Percentiles rank a stretch among this genome's conserved stretches.
Evolutionary conservation across 37 sponge, comb jelly and placozoan species (phyloP).

Genomic region (Halichondria panicea): DNA sequence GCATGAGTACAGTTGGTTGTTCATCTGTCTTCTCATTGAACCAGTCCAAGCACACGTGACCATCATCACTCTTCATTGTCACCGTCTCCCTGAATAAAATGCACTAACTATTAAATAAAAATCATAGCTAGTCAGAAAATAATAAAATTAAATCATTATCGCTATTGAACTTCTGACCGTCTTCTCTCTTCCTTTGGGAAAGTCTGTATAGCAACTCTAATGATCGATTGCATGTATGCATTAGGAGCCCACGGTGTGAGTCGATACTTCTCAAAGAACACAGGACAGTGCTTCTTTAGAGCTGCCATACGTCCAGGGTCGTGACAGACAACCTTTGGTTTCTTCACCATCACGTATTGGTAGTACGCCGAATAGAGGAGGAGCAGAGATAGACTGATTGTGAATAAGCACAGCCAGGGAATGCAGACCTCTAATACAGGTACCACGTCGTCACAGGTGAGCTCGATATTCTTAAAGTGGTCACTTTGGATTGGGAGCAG

Average conservation of each 20-base stretch:
- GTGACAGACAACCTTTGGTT: constrained; percentile 43
- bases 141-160: background rate
- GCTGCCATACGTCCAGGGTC: constrained; percentile 6
- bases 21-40: constrained; percentile 19
- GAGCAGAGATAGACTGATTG: too few relatives aligned
- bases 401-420: too few relatives aligned
- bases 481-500: background rate
- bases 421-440: too few relatives aligned
- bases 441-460: background rate
- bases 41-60: constrained; percentile 74
- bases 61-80: constrained; percentile 55
- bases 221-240: constrained; percentile 58
- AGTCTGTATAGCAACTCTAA: constrained; percentile 36
- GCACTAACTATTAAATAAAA: too few relatives aligned
- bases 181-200: constrained; percentile 23
- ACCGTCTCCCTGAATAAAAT: constrained; percentile 35
- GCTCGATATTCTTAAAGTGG: background rate
- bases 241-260: constrained; percentile 68
- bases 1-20: constrained; percentile 57
- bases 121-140: constrained; percentile 1
- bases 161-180: background rate
- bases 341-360: constrained; percentile 5
- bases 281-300: constrained; percentile 47
- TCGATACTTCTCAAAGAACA: constrained; percentile 37
- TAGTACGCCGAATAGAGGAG: constrained; percentile 44